A percentile compares a stretch with the other conserved stretches of the same genome.
phyloP scores from a whole-genome alignment of 2,797 vertebrate genomes.

The Acridotheres tristis region DNA sequence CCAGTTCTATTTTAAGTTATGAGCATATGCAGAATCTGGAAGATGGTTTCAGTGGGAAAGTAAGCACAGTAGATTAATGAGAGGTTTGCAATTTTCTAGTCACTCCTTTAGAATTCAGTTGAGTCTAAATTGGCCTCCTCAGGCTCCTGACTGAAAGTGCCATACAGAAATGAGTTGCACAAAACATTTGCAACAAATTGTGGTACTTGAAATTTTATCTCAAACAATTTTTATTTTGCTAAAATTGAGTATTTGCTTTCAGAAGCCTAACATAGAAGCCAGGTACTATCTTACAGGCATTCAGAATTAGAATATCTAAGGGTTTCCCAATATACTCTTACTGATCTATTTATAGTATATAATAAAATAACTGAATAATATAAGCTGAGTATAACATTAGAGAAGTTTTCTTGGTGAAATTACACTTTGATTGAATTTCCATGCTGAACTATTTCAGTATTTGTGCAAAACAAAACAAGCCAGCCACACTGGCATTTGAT shows the following conservation, averaged over 20 bases:
- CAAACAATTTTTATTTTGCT: background rate
- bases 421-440: background rate
- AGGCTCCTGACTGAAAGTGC: background rate
- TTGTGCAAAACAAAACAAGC: background rate
- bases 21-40: conserved; percentile 27
- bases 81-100: conserved; percentile 28
- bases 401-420: background rate
- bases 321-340: background rate
- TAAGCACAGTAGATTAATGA: conserved; percentile 35
- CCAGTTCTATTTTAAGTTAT: conserved; percentile 11
- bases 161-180: background rate
- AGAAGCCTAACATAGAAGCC: background rate
- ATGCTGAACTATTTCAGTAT: background rate
- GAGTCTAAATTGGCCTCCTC: conserved; percentile 35
- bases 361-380: background rate
- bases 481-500: background rate
- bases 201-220: background rate
- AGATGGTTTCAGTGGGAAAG: conserved; percentile 41
- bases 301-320: background rate
- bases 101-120: conserved; percentile 15
- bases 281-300: background rate
- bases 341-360: background rate
- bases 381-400: background rate
- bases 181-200: background rate
- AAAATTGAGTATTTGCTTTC: background rate